Evolutionary conservation across 2,113 vertebrate genomes (phyloP), one percentile per base, ranked within the genome.

Genomic region (Chamaetylas fuelleborni): DNA sequence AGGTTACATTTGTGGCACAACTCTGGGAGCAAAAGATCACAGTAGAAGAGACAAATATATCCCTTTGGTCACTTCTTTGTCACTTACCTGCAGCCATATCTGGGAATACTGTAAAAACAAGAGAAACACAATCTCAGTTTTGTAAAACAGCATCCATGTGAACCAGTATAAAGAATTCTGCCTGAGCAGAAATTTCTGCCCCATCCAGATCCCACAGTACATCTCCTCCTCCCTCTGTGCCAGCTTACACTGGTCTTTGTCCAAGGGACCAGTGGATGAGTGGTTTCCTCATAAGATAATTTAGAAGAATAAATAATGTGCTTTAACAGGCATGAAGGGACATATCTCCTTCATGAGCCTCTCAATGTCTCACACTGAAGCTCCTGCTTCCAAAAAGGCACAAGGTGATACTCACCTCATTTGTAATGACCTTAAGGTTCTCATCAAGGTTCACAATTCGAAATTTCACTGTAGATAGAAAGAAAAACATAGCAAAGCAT

Each of bases 1-100:
- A 67, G 23, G 29, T 67, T 67, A 50, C 8, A 40, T 40, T 71
- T 71, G 38, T 43, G 31, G 22, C 45, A 74, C 48, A 81, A 15
- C 11, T 62, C 43, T 67, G 48, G 34, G 36, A 60, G 22, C 4
- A 22, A 79, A 87, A 76, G 25, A 24, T 34, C 17, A 74, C 22
- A 18, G 47, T 2, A 74, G 65, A 69, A 92, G 29, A 71, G 61
- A 72, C 6, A 72, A 28, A 66, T 10, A 36, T 31, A 31, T 42
- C 17, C 8, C 24, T 56, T 42, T 36, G 36, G 28, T 79, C n/a
- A 29, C 22, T 43, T 60, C 65, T 81, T 79, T 53, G 12, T 65
- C 61, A 53, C 90, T 82, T 40, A 96, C 95, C 81, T 93, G 16
- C 50, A 96, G 74, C 95, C 90, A 93, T 88, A 95, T 92, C 61